These are phyloP conservation scores for Etheostoma perlongum DNA, from an alignment of 2,797 vertebrate genomes.

Conservation along the genomic window DNA sequence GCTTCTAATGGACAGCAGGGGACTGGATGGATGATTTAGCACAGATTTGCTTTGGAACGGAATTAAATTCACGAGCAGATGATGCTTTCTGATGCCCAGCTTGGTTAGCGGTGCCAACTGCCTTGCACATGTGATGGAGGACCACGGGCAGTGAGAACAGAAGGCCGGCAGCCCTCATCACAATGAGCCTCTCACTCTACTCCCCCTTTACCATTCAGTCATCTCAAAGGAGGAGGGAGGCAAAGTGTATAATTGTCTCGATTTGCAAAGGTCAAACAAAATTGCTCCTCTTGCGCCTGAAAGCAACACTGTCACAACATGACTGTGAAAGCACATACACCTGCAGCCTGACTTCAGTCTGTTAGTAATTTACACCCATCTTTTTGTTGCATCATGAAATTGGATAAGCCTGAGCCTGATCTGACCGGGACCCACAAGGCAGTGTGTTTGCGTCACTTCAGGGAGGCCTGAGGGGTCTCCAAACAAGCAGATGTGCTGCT, in stretches of 20 bases:
- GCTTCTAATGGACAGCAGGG: constrained; percentile 73
- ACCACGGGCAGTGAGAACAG: constrained; percentile 74
- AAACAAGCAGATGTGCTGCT: constrained; percentile 68
- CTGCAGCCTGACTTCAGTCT: constrained; percentile 73
- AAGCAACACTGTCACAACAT: constrained; percentile 33
- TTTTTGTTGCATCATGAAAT: constrained; percentile 57
- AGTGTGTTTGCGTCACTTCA: constrained; percentile 29
- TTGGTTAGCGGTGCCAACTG: constrained; percentile 71
- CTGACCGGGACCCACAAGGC: constrained; percentile 44
- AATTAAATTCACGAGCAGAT: constrained; percentile 75
- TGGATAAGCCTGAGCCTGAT: constrained; percentile 54
- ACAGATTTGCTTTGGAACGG: constrained; percentile 77
- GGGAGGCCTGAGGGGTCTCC: constrained; percentile 43
- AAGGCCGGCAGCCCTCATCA: constrained; percentile 73
- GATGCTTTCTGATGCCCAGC: constrained; percentile 78
- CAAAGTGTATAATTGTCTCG: constrained; percentile 68
- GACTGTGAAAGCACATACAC: constrained; percentile 57
- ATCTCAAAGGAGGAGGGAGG: constrained; percentile 54
- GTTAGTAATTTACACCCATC: constrained; percentile 57
- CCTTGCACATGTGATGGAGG: constrained; percentile 75
- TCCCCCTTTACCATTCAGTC: constrained; percentile 36
- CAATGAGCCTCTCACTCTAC: constrained; percentile 49
- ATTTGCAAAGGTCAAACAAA: constrained; percentile 60
- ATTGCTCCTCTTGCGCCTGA: constrained; percentile 42
- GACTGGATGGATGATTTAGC: constrained; percentile 76